These are phyloP conservation scores for Egretta garzetta DNA, from an alignment of 2,113 vertebrate genomes.

Conservation along the genomic window DNA sequence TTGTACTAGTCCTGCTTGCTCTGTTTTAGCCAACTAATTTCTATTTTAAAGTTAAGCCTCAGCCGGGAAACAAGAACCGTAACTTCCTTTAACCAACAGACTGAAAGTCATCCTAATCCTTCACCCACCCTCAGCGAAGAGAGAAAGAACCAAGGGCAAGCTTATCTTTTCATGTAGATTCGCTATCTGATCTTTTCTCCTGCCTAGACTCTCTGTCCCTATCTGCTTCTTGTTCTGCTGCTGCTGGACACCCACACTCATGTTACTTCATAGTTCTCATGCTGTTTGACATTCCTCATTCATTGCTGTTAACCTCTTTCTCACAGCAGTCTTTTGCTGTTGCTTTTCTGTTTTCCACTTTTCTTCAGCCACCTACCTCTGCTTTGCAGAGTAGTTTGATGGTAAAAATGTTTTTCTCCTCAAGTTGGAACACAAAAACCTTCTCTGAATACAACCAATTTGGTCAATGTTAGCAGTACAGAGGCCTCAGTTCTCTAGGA, in stretches of 20 bases:
- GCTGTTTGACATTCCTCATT: not conserved
- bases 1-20: not conserved
- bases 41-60: not conserved
- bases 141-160: not conserved
- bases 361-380: not conserved
- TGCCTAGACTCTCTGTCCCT: not conserved
- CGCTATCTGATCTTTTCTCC: not conserved
- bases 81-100: not conserved
- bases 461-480: not conserved
- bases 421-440: not conserved
- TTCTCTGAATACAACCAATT: not conserved
- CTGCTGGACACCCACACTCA: not conserved
- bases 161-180: not conserved
- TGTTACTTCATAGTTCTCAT: not conserved
- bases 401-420: not conserved
- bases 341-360: not conserved
- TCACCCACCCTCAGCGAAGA: not conserved
- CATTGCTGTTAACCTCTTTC: not conserved
- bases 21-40: not conserved
- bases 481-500: not conserved
- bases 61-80: not conserved
- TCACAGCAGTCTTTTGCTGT: not conserved
- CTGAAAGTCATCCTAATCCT: not conserved
- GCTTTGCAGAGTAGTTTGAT: not conserved
- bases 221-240: not conserved